phyloP scores from a whole-genome alignment of 1,140 invertebrate genomes.

The Rhyacophila brunnea region DNA sequence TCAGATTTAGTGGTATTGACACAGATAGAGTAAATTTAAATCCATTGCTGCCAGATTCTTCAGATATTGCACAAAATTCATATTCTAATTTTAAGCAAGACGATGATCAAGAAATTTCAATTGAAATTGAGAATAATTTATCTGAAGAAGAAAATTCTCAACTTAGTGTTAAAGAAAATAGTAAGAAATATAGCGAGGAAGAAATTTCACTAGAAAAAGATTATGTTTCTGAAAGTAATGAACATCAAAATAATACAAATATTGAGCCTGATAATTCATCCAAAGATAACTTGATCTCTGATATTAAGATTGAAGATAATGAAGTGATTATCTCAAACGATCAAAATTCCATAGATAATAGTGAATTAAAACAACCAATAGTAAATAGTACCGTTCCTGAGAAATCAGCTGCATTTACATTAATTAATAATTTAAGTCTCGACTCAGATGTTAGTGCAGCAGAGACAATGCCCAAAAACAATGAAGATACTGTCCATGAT shows the following conservation, averaged over 20 bases:
- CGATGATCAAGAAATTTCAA: constrained; percentile 2
- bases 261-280: no score
- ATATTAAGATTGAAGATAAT: no score
- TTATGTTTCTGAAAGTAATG: neutral
- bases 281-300: no score
- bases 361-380: no score
- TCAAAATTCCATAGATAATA: no score
- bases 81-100: no score
- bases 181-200: neutral
- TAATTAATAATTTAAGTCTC: neutral
- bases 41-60: neutral
- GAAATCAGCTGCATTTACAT: neutral
- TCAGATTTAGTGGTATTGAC: neutral
- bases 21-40: neutral
- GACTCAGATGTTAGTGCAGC: neutral
- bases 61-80: neutral
- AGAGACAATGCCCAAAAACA: no score
- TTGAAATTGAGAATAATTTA: neutral
- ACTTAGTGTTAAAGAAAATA: neutral
- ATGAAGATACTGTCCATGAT: no score
- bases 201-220: neutral
- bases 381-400: no score
- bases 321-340: no score
- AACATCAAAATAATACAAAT: neutral
- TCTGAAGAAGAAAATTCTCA: constrained; percentile 4